Conservation (phyloP, 1,140 invertebrate species). For the Bombus haemorrhoidalis region DNA sequence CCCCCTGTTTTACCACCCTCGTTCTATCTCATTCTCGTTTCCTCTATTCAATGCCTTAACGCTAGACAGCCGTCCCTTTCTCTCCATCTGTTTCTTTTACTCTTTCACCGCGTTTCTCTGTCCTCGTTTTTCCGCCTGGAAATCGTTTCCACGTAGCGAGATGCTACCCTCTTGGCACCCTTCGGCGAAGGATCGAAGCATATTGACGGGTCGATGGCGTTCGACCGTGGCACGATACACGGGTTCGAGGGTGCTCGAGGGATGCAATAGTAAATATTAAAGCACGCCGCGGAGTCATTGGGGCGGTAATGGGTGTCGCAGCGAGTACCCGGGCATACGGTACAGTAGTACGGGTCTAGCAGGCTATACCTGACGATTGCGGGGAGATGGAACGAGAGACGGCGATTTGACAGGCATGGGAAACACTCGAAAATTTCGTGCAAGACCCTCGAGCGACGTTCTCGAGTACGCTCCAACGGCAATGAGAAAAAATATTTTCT, state of each 20-base stretch:
- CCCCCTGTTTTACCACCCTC: slow-evolving; percentile 26
- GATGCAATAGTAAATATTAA: slow-evolving; percentile 79
- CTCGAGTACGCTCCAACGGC: slow-evolving; percentile 49
- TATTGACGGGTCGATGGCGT: slow-evolving; percentile 77
- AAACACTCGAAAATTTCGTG: slow-evolving; percentile 68
- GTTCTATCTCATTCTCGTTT: not conserved
- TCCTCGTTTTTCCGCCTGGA: not conserved
- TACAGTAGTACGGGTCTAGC: not conserved
- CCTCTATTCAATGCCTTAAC: not conserved
- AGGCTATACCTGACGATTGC: slow-evolving; percentile 42
- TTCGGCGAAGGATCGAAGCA: slow-evolving; percentile 73
- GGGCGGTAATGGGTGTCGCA: slow-evolving; percentile 76
- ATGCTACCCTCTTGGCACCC: slow-evolving; percentile 69
- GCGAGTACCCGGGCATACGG: slow-evolving; percentile 40
- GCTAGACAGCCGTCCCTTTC: not conserved
- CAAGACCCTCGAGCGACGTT: slow-evolving; percentile 48
- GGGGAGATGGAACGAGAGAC: slow-evolving; percentile 54
- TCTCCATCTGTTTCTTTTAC: too few species aligned
- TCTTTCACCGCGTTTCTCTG: not conserved
- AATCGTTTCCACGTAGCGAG: slow-evolving; percentile 6
- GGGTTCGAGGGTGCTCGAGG: slow-evolving; percentile 68
- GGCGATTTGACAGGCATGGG: slow-evolving; percentile 73
- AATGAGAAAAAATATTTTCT: slow-evolving; percentile 46
- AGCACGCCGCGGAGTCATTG: slow-evolving; percentile 72
- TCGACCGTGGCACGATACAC: slow-evolving; percentile 71